These are phyloP conservation scores for Dasyornis broadbenti DNA, from an alignment of 2,113 vertebrate species.

Conservation along the genomic window DNA sequence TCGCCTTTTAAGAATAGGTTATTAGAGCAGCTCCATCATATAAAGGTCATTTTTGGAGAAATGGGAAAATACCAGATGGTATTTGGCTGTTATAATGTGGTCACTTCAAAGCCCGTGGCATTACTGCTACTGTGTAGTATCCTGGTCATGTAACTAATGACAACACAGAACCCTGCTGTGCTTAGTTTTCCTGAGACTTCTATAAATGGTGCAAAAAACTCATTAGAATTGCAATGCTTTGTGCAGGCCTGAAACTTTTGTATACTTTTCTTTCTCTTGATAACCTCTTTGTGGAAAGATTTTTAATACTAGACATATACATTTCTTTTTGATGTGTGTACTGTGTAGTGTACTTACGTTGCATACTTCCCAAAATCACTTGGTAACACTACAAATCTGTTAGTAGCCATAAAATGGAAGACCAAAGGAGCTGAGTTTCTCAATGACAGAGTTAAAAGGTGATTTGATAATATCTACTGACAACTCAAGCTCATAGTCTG, in stretches of 20 bases:
- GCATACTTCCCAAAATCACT: neutral
- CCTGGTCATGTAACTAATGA: neutral
- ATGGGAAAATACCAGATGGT: neutral
- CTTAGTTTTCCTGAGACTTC: neutral
- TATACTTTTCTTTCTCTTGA: neutral
- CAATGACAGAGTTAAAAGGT: neutral
- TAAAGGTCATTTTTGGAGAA: neutral
- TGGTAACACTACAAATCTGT: neutral
- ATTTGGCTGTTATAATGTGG: neutral
- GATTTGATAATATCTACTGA: neutral
- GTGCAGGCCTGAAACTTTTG: neutral
- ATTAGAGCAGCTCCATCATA: neutral
- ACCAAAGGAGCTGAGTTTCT: neutral
- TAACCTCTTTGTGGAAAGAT: neutral
- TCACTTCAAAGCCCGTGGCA: neutral
- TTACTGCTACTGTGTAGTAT: neutral
- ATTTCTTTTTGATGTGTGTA: neutral
- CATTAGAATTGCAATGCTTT: neutral
- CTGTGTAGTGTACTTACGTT: neutral
- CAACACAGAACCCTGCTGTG: neutral
- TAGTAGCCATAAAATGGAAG: neutral
- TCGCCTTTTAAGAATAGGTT: neutral
- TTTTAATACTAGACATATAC: neutral
- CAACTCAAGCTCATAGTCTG: neutral
- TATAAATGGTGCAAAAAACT: neutral